A percentile compares a stretch with the other conserved stretches of the same genome.
Evolutionary conservation across 2,797 vertebrate species (phyloP).

Genomic region (Pseudomugil tenellus): DNA sequence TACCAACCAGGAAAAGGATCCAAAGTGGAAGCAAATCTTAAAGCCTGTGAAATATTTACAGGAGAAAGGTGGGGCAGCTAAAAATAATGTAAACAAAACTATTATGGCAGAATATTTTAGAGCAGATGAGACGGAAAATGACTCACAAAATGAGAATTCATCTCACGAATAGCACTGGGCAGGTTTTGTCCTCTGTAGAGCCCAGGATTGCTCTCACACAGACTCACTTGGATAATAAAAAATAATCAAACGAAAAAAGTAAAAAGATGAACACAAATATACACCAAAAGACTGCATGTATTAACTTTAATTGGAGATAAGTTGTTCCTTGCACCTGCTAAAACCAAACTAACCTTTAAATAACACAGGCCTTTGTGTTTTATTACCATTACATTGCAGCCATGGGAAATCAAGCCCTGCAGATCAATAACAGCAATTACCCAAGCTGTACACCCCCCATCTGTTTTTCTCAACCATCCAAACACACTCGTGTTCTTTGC

Average conservation of each 20-base stretch:
- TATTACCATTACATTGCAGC: constrained; percentile 8
- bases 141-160: background rate
- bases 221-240: background rate
- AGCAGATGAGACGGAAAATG: background rate
- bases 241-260: background rate
- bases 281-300: background rate
- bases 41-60: background rate
- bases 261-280: background rate
- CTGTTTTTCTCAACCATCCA: background rate
- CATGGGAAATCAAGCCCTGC: constrained; percentile 9
- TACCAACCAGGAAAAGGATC: background rate
- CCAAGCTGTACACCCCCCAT: background rate
- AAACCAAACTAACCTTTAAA: constrained; percentile 16
- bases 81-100: background rate
- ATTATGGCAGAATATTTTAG: too few relatives aligned
- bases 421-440: constrained; percentile 23
- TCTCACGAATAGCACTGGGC: background rate
- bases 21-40: background rate
- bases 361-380: constrained; percentile 6
- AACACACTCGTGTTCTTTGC: background rate
- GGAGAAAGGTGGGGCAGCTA: background rate
- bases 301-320: constrained; percentile 8
- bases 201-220: background rate
- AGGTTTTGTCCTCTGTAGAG: background rate
- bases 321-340: background rate